Evolutionary conservation across 2,113 vertebrate species (phyloP).

Genomic region (Chrysemys picta): DNA sequence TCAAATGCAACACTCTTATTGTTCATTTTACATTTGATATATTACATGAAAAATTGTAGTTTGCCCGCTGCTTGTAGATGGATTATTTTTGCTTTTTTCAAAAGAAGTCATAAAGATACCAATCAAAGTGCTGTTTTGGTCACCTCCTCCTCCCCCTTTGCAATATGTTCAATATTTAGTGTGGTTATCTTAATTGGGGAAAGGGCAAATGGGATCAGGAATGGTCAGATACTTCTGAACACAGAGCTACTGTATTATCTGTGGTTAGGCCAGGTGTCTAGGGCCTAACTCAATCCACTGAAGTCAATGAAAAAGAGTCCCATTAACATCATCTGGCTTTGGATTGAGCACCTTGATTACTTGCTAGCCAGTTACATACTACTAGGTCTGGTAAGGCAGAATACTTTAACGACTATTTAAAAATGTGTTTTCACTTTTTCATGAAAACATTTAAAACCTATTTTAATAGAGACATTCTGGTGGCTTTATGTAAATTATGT

Average conservation of each 20-base stretch:
- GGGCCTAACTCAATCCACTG: not conserved
- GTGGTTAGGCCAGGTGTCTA: not conserved
- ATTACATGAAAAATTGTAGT: not conserved
- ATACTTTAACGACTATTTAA: not conserved
- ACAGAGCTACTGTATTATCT: not conserved
- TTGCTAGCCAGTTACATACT: not conserved
- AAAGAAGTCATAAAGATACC: conserved; percentile 4
- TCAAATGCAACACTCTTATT: conserved; percentile 15
- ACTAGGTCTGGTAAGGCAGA: not conserved
- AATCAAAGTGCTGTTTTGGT: not conserved
- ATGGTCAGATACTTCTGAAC: not conserved
- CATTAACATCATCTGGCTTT: not conserved
- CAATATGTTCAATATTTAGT: not conserved
- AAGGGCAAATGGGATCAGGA: not conserved
- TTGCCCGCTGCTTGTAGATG: not conserved
- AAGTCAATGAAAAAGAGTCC: not conserved
- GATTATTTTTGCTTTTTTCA: conserved; percentile 8
- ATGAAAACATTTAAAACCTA: not conserved
- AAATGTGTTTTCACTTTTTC: not conserved
- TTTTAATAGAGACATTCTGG: not conserved
- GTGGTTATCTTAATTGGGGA: not conserved
- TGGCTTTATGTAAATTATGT: not conserved
- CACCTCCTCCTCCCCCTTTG: not conserved
- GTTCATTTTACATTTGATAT: conserved; percentile 42
- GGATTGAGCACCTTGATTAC: not conserved